Conservation (phyloP, 1,140 invertebrate species). For the Idris sp. region DNA sequence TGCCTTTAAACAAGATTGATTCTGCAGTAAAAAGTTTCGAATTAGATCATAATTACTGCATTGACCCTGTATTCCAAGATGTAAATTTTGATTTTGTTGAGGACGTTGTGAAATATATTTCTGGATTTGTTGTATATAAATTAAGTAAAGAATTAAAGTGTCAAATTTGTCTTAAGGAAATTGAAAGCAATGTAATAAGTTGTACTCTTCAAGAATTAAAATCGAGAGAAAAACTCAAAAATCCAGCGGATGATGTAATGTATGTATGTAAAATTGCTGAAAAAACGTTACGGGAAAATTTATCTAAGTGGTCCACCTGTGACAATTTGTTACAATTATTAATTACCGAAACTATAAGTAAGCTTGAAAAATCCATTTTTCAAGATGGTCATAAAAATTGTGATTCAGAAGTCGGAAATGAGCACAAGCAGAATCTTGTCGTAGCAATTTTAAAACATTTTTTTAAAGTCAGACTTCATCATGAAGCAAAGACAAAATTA, state of each 20-base stretch:
- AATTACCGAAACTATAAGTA: background rate
- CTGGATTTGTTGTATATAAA: constrained; percentile 5
- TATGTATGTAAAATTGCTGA: constrained; percentile 11
- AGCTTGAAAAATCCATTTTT: no score
- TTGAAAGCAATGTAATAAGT: background rate
- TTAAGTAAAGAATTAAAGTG: background rate
- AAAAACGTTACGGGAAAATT: constrained; percentile 2
- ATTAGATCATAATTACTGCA: constrained; percentile 16
- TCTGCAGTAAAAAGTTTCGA: background rate
- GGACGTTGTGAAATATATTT: constrained; percentile 2
- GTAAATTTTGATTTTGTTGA: constrained; percentile 4
- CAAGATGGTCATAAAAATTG: no score
- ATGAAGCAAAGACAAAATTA: constrained; percentile 4
- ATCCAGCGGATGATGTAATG: constrained; percentile 1
- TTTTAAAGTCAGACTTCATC: constrained; percentile 4
- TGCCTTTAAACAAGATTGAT: background rate
- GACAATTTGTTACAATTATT: constrained; percentile 1
- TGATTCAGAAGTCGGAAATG: no score
- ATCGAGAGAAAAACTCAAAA: constrained; percentile 3
- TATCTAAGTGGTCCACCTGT: background rate
- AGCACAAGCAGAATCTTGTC: background rate
- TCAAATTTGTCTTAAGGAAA: background rate
- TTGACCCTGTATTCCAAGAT: background rate
- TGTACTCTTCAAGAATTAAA: constrained; percentile 10
- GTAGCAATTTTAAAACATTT: constrained; percentile 3